Conservation (phyloP, 2,797 vertebrate genomes). For the Melanogrammus aeglefinus region DNA sequence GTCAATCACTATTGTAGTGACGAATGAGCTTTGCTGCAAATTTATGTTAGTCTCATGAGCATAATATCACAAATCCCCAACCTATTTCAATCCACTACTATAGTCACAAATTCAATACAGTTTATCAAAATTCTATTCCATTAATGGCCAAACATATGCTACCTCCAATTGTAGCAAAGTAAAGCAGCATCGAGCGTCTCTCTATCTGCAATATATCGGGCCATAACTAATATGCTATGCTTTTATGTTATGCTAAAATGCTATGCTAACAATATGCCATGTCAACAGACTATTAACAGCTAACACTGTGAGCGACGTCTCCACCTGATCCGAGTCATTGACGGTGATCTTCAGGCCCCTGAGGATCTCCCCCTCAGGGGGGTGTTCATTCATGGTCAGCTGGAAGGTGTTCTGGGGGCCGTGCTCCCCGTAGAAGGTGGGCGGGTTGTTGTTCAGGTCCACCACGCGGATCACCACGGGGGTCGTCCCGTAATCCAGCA, state of each 20-base stretch:
- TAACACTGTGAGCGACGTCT: too few relatives aligned
- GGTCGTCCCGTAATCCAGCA: conserved; percentile 66
- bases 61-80: too few relatives aligned
- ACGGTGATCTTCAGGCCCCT: conserved; percentile 90
- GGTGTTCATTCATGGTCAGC: conserved; percentile 91
- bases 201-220: not conserved
- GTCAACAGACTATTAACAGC: too few relatives aligned
- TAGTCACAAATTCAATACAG: not conserved
- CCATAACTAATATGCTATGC: too few relatives aligned
- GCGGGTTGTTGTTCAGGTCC: conserved; percentile 95
- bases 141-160: too few relatives aligned
- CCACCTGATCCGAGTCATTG: conserved; percentile 94
- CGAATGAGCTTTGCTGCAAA: too few relatives aligned
- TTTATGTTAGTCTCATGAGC: too few relatives aligned
- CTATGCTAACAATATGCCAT: not conserved
- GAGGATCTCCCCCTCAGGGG: conserved; percentile 93
- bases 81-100: not conserved
- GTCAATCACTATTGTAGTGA: too few relatives aligned
- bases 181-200: not conserved
- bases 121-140: too few relatives aligned
- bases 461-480: conserved; percentile 85
- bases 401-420: conserved; percentile 90
- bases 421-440: conserved; percentile 90
- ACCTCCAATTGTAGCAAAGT: too few relatives aligned
- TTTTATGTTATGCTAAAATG: too few relatives aligned